Base-by-base conservation (phyloP, 2,888 invertebrate genomes). In the Dromius quadrimaculatus region DNA sequence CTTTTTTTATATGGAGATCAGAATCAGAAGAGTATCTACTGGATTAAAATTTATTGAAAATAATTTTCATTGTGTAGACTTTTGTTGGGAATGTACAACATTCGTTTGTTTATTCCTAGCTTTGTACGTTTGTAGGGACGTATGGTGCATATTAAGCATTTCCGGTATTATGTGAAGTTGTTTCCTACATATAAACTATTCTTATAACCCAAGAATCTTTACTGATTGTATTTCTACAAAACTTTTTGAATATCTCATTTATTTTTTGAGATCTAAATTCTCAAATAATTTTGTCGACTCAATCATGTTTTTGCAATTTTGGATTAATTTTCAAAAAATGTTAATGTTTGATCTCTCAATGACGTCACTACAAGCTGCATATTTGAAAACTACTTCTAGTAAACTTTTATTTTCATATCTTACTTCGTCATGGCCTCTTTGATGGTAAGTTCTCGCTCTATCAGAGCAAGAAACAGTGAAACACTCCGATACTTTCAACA, bases 401-500 rank as follows among this genome's bases (percentile, higher is more conserved):
- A n/a, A 41, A 41, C 41, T 41, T 41, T 41, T 41, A n/a, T 41
- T 41, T 41, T 41, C 41, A 41, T 6, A 8, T 28, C 8, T 8
- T 8, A 28, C n/a, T n/a, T n/a, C n/a, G n/a, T n/a, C n/a, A 38
- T 6, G 38, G 38, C n/a, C n/a, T 4, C 38, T 11, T 38, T 38
- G 38, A 38, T 8, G 13, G 6, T 11, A 28, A 13, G 5, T 68
- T 57, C 11, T 9, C 28, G 68, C 59, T 68, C 59, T 20, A 45
- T 3, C 43, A 22, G 34, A 68, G 68, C 68, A 68, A 43, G 59
- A 68, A 66, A 57, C 20, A 43, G 45, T 65, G 65, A 65, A 65
- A 50, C 65, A 64, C 45, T 32, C 22, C 20, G 38, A 20, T 57
- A 38, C 57, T 66, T 64, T 47, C 45, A 64, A 47, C 20, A 64